Conservation (phyloP, 1,140 invertebrate genomes). For the Sitodiplosis mosellana region DNA sequence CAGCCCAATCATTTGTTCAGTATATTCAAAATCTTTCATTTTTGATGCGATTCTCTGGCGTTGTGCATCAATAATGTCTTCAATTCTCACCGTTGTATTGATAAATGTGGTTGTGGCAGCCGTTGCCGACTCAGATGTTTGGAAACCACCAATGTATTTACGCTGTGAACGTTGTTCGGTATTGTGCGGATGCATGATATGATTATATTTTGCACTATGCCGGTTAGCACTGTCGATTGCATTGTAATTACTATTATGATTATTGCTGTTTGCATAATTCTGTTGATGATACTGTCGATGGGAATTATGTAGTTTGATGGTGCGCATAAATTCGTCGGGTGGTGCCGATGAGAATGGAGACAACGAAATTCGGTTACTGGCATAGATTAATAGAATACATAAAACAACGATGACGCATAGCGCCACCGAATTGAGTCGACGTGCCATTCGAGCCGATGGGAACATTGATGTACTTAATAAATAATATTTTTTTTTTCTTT, state of each 20-base stretch:
- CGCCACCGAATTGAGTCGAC: slow-evolving; percentile 35
- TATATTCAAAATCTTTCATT: slow-evolving; percentile 40
- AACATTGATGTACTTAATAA: too few species aligned
- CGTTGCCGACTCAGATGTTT: slow-evolving; percentile 7
- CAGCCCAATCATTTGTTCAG: slow-evolving; percentile 33
- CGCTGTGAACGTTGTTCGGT: not conserved
- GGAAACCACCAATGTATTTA: not conserved
- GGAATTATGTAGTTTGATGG: slow-evolving; percentile 4
- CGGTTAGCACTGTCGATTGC: slow-evolving; percentile 8
- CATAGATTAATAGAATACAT: slow-evolving; percentile 37
- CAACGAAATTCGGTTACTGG: slow-evolving; percentile 35
- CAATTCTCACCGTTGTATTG: slow-evolving; percentile 26
- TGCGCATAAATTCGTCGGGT: slow-evolving; percentile 5
- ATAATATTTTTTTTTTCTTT: too few species aligned
- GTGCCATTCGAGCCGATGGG: slow-evolving; percentile 28
- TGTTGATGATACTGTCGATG: slow-evolving; percentile 9
- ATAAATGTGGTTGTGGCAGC: slow-evolving; percentile 7
- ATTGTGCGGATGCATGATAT: not conserved
- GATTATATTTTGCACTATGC: slow-evolving; percentile 8
- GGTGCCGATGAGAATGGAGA: slow-evolving; percentile 27
- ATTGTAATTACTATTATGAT: slow-evolving; percentile 5
- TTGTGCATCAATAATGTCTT: slow-evolving; percentile 36
- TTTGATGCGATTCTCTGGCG: slow-evolving; percentile 31
- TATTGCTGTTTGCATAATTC: slow-evolving; percentile 11
- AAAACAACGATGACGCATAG: slow-evolving; percentile 37